These are phyloP conservation scores for Balearica regulorum DNA, from an alignment of 2,797 vertebrate genomes.

Conservation along the genomic window DNA sequence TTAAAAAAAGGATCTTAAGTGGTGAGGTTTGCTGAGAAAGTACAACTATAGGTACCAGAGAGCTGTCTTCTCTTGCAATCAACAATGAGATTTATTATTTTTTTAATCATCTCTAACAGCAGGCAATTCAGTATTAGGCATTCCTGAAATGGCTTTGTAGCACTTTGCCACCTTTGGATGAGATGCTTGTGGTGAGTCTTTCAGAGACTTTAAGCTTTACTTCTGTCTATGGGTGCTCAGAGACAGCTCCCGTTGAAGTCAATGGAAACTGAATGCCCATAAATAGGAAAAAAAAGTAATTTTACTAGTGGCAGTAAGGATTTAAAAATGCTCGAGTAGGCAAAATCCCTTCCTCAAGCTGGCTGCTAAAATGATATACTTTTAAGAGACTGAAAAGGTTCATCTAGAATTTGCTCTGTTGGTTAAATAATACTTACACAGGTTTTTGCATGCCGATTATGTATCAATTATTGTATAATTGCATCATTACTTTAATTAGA, in stretches of 20 bases:
- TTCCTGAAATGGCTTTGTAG: background rate
- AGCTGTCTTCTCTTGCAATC: background rate
- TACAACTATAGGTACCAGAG: background rate
- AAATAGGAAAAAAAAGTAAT: background rate
- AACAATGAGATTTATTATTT: background rate
- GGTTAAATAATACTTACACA: conserved; percentile 70
- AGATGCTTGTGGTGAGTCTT: background rate
- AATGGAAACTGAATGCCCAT: background rate
- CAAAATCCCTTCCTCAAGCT: conserved; percentile 1
- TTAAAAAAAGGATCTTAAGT: background rate
- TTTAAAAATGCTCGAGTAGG: background rate
- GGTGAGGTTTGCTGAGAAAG: background rate
- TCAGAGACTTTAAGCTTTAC: background rate
- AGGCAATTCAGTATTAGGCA: background rate
- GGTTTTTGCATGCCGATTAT: conserved; percentile 73
- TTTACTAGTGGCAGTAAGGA: background rate
- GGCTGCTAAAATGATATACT: background rate
- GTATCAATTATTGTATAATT: conserved; percentile 77
- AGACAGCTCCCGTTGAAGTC: background rate
- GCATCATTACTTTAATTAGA: conserved; percentile 76
- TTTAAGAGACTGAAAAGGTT: conserved; percentile 34
- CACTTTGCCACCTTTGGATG: conserved; percentile 10
- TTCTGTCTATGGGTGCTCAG: background rate
- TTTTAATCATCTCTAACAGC: background rate
- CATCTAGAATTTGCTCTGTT: conserved; percentile 64